phyloP scores from a whole-genome alignment of 2,113 vertebrate genomes.

The Thunnus thynnus region DNA sequence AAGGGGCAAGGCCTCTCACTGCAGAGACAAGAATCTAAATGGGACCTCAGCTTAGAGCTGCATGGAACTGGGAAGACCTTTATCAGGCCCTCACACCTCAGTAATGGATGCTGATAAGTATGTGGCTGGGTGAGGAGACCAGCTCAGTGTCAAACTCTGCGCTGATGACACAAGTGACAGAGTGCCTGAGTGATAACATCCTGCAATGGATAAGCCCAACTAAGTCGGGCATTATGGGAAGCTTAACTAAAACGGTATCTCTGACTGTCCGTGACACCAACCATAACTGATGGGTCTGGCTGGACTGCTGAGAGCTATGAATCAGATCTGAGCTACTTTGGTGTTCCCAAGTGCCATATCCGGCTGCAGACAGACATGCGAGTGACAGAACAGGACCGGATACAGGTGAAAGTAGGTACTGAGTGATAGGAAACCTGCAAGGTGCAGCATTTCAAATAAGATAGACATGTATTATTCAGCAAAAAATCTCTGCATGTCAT shows the following conservation, averaged over 20 bases:
- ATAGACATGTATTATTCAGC: neutral
- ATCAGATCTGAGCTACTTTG: conserved; percentile 65
- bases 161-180: conserved; percentile 75
- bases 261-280: conserved; percentile 58
- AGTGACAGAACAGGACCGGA: conserved; percentile 45
- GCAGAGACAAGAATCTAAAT: conserved; percentile 74
- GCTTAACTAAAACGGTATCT: conserved; percentile 72
- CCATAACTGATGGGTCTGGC: conserved; percentile 69
- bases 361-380: conserved; percentile 36
- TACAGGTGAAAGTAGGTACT: conserved; percentile 53
- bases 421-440: conserved; percentile 57
- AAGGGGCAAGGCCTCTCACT: conserved; percentile 60
- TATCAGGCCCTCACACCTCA: conserved; percentile 79
- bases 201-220: conserved; percentile 67
- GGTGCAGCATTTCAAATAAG: conserved; percentile 43
- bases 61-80: conserved; percentile 48
- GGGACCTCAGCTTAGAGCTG: conserved; percentile 55
- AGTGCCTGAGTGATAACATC: conserved; percentile 79
- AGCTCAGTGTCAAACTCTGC: conserved; percentile 60
- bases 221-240: conserved; percentile 66
- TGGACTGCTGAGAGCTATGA: conserved; percentile 70
- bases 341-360: conserved; percentile 58
- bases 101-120: conserved; percentile 76
- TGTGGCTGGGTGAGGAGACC: conserved; percentile 48
- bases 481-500: conserved; percentile 15